Percentiles rank a stretch among this genome's conserved stretches.
These are phyloP conservation scores for Petrocephalus sullivani DNA, from an alignment of 2,797 vertebrate genomes.

Conservation along the genomic window DNA sequence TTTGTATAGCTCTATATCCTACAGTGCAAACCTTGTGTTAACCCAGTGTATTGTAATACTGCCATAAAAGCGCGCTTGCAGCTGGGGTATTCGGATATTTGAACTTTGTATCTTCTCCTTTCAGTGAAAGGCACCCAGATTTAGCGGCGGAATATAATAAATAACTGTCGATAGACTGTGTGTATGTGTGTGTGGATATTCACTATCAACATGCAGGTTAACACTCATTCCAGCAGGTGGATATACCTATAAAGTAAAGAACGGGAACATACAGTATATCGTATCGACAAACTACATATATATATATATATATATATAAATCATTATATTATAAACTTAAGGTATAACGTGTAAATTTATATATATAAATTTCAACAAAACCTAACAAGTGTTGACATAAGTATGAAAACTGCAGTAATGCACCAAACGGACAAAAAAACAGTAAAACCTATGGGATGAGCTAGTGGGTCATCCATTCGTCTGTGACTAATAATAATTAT, in stretches of 20 bases:
- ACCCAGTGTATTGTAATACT: neutral
- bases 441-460: neutral
- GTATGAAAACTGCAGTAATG: neutral
- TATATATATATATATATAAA: neutral
- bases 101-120: conserved; percentile 24
- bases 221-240: neutral
- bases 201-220: neutral
- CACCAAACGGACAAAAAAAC: neutral
- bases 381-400: neutral
- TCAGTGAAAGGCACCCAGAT: conserved; percentile 35
- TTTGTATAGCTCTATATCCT: neutral
- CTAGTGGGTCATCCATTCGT: neutral
- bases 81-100: conserved; percentile 11
- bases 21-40: neutral
- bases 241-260: neutral
- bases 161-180: neutral
- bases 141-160: conserved; percentile 3
- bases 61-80: neutral
- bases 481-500: neutral
- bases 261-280: neutral
- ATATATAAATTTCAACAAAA: neutral
- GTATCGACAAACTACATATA: too few relatives aligned
- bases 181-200: neutral
- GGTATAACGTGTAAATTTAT: neutral
- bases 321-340: too few relatives aligned